These are phyloP conservation scores for Philopotamus ludificatus DNA, from an alignment of 1,140 invertebrate species.

Conservation along the genomic window DNA sequence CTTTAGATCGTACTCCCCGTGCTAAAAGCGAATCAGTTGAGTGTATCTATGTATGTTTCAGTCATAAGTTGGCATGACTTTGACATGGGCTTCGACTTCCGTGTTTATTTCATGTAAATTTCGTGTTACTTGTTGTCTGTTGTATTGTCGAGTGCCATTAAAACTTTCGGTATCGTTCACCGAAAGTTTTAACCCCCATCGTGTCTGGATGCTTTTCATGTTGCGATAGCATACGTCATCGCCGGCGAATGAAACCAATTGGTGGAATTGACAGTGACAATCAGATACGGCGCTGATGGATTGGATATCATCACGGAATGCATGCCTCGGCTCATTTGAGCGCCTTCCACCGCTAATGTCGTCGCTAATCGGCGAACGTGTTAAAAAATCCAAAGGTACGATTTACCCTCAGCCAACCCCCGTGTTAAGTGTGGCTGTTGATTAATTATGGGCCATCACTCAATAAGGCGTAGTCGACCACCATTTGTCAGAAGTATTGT, in stretches of 20 bases:
- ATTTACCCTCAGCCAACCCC: not conserved
- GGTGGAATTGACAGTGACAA: not conserved
- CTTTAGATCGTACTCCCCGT: no score
- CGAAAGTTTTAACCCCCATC: not conserved
- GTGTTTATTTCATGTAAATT: no score
- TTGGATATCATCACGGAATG: constrained; percentile 10
- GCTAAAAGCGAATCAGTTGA: no score
- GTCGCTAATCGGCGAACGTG: not conserved
- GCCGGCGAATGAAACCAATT: not conserved
- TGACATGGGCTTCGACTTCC: no score
- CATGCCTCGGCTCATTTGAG: not conserved
- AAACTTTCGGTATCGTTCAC: no score
- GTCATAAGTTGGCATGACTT: no score
- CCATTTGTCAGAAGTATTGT: not conserved
- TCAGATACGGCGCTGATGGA: not conserved
- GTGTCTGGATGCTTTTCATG: not conserved
- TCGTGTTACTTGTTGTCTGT: no score
- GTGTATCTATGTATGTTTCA: no score
- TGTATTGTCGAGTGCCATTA: no score
- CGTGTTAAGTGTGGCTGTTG: not conserved
- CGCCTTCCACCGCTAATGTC: not conserved
- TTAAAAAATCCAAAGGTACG: constrained; percentile 1
- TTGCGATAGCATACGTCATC: not conserved
- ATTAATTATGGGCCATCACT: not conserved
- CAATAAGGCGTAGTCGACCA: not conserved